Evolutionary conservation across 2,797 vertebrate species (phyloP).

Genomic region (Anabas testudineus): DNA sequence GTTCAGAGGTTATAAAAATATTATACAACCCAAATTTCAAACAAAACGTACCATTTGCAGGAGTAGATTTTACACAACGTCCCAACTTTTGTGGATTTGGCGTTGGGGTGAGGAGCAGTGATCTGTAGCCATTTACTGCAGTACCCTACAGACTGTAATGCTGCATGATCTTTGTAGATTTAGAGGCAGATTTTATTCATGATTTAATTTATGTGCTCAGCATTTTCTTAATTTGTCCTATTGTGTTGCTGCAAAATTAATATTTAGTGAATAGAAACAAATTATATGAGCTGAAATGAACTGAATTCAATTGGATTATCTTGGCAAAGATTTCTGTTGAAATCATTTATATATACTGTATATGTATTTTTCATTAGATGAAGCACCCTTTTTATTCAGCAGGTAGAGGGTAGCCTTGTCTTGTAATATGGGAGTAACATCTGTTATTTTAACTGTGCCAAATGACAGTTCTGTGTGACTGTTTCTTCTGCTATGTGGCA

Average conservation of each 20-base stretch:
- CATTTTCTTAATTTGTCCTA: background rate
- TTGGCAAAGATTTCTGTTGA: background rate
- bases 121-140: too few species aligned
- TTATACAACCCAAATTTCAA: too few species aligned
- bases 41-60: too few species aligned
- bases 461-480: background rate
- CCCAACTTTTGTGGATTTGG: too few species aligned
- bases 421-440: background rate
- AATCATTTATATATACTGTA: background rate
- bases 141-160: background rate
- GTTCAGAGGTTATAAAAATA: too few species aligned
- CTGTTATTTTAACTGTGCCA: constrained; percentile 5
- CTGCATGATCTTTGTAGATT: background rate
- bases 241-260: background rate
- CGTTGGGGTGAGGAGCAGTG: too few species aligned
- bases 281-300: background rate
- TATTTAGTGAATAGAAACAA: background rate
- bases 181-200: background rate
- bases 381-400: background rate
- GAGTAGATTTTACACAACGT: too few species aligned
- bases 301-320: too few species aligned
- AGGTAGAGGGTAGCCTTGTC: background rate
- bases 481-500: constrained; percentile 8
- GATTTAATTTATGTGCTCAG: constrained; percentile 1
- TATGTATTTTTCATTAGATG: background rate